These are phyloP conservation scores for Shargacucullia verbasci DNA, from an alignment of 2,888 invertebrate species.

Conservation along the genomic window DNA sequence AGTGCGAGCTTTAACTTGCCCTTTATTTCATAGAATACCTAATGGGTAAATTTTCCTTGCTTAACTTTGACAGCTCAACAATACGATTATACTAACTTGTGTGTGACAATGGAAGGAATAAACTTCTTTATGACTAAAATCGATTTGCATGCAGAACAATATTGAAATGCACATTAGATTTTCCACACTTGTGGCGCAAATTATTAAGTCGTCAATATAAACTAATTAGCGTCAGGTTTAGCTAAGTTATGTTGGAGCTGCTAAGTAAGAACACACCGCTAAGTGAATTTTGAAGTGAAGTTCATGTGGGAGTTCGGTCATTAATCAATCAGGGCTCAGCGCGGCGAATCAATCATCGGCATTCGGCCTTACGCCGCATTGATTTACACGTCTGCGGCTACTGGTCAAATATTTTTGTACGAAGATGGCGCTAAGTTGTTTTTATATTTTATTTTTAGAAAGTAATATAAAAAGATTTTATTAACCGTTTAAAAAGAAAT, in stretches of 20 bases:
- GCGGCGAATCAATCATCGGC: conserved; percentile 52
- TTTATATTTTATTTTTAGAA: background rate
- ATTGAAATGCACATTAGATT: background rate
- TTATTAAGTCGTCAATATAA: conserved; percentile 45
- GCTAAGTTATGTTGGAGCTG: conserved; percentile 30
- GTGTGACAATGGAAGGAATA: too few species aligned
- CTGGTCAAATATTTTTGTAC: conserved; percentile 10
- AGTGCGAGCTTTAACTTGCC: too few species aligned
- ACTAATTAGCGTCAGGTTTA: conserved; percentile 40
- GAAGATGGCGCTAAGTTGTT: background rate
- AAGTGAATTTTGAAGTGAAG: conserved; percentile 66
- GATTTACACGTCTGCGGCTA: conserved; percentile 37
- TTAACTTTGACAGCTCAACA: too few species aligned
- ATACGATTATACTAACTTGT: too few species aligned
- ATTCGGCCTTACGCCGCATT: conserved; percentile 31
- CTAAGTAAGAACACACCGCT: conserved; percentile 52
- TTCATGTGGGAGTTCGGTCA: conserved; percentile 61
- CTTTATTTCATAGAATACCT: too few species aligned
- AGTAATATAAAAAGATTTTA: too few species aligned
- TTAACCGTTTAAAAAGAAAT: too few species aligned
- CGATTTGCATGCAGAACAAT: background rate
- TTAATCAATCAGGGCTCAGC: conserved; percentile 64
- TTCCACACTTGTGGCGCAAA: conserved; percentile 5
- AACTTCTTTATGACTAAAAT: background rate
- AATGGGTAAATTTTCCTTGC: too few species aligned